phyloP scores from a whole-genome alignment of 2,113 vertebrate genomes.

The Hemiscyllium ocellatum region DNA sequence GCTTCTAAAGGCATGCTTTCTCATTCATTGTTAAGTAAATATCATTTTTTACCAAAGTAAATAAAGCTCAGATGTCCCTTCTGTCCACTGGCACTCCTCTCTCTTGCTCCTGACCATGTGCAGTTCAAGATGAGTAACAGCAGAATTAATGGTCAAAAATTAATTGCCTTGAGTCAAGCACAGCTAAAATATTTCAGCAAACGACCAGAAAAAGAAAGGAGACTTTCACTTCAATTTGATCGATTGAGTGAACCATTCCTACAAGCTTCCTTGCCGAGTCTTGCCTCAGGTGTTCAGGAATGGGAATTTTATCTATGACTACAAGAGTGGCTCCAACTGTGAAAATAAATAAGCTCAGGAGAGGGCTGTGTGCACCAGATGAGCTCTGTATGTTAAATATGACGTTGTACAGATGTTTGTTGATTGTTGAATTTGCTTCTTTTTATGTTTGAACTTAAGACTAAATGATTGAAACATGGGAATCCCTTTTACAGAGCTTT shows the following conservation, averaged over 20 bases:
- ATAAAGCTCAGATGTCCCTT: not conserved
- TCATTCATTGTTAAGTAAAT: constrained; percentile 11
- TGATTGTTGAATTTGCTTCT: not conserved
- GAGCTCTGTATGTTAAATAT: constrained; percentile 28
- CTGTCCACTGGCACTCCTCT: not conserved
- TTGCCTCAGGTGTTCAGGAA: constrained; percentile 16
- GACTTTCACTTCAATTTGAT: constrained; percentile 5
- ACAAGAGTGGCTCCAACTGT: constrained; percentile 36
- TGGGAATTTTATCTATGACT: constrained; percentile 33
- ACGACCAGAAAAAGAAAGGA: not conserved
- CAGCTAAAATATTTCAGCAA: not conserved
- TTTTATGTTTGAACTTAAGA: constrained; percentile 27
- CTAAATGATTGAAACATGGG: not conserved
- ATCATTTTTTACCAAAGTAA: not conserved
- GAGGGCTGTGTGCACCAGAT: constrained; percentile 20
- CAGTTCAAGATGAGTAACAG: not conserved
- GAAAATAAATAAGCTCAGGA: constrained; percentile 37
- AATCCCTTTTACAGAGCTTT: not conserved
- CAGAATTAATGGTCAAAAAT: not conserved
- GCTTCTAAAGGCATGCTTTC: not conserved
- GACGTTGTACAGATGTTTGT: not conserved
- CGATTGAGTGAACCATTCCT: constrained; percentile 4
- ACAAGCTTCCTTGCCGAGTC: constrained; percentile 20
- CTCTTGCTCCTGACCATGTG: not conserved
- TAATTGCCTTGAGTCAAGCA: not conserved